Conservation (phyloP, 2,113 vertebrate genomes). For the Scomber scombrus region DNA sequence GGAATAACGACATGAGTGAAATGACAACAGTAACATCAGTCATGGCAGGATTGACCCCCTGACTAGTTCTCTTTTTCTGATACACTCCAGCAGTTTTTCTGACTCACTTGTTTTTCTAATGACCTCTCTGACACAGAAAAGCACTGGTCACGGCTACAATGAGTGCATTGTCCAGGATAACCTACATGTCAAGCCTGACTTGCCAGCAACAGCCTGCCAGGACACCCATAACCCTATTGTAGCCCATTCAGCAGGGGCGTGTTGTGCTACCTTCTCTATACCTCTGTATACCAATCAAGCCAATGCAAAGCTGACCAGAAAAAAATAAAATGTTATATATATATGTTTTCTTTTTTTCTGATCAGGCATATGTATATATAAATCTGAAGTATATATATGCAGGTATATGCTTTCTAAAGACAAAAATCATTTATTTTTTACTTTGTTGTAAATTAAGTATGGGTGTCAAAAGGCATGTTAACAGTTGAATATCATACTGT, state of each 20-base stretch:
- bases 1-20: slow-evolving; percentile 23
- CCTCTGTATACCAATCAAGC: slow-evolving; percentile 1
- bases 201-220: slow-evolving; percentile 59
- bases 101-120: slow-evolving; percentile 72
- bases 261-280: slow-evolving; percentile 20
- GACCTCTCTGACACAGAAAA: slow-evolving; percentile 66
- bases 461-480: neutral
- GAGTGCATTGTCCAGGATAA: slow-evolving; percentile 76
- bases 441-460: neutral
- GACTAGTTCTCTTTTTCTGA: slow-evolving; percentile 36
- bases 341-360: too few relatives aligned
- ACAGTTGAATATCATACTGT: too few relatives aligned
- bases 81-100: slow-evolving; percentile 75
- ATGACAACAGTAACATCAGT: slow-evolving; percentile 37
- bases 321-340: neutral
- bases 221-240: slow-evolving; percentile 33
- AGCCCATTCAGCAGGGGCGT: slow-evolving; percentile 26
- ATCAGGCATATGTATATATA: too few relatives aligned
- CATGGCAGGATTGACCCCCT: slow-evolving; percentile 41
- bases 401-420: neutral
- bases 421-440: neutral
- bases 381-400: too few relatives aligned
- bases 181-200: slow-evolving; percentile 77
- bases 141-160: slow-evolving; percentile 66
- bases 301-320: neutral